Evolutionary conservation across 1,140 invertebrate genomes (phyloP).

Genomic region (Cotesia vestalis): DNA sequence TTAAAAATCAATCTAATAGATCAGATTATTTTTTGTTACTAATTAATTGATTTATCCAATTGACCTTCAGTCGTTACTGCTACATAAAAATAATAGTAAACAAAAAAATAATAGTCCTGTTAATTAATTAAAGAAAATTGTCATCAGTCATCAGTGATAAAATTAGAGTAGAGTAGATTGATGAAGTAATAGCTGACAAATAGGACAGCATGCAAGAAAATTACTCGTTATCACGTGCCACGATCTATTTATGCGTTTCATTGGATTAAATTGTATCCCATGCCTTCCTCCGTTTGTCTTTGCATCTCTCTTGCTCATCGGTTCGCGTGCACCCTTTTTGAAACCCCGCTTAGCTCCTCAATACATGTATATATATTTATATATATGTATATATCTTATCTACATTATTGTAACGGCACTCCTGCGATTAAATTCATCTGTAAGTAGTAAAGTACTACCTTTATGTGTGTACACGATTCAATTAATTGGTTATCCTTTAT

Average conservation of each 20-base stretch:
- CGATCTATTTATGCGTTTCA: constrained; percentile 13
- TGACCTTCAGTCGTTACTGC: no score
- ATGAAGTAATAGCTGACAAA: no score
- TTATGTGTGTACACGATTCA: constrained; percentile 13
- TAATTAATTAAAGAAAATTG: no score
- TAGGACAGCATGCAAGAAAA: constrained; percentile 8
- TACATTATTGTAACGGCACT: not conserved
- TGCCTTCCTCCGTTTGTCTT: constrained; percentile 8
- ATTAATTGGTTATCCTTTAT: constrained; percentile 29
- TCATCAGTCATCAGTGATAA: no score
- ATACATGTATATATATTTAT: no score
- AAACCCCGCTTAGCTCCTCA: not conserved
- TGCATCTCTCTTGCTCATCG: constrained; percentile 5
- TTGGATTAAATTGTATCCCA: constrained; percentile 20
- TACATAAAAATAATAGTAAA: no score
- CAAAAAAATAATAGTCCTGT: no score
- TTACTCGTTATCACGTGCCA: constrained; percentile 12
- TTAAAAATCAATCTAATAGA: no score
- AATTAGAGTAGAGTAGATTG: not conserved
- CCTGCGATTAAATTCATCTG: constrained; percentile 19
- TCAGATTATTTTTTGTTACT: no score
- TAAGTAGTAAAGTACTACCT: no score
- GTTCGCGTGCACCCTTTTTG: constrained; percentile 8
- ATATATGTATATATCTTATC: no score
- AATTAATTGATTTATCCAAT: no score